These are phyloP conservation scores for Ostrea denselamellosa DNA, from an alignment of 1,140 invertebrate species.

Conservation along the genomic window DNA sequence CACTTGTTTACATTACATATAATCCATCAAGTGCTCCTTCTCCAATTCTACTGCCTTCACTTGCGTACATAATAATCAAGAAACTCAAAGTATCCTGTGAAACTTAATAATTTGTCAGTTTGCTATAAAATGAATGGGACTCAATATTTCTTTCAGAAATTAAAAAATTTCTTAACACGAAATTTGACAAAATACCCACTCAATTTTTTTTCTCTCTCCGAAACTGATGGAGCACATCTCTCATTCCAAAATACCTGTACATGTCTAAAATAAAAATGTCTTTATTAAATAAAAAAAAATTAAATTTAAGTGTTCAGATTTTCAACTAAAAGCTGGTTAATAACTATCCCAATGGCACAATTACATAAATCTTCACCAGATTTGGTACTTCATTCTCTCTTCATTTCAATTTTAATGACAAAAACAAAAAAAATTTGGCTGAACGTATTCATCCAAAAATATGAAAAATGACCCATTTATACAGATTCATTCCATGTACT, in stretches of 20 bases:
- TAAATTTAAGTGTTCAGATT: neutral
- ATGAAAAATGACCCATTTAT: neutral
- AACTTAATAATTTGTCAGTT: neutral
- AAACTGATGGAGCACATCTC: neutral
- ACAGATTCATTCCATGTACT: neutral
- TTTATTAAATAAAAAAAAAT: neutral
- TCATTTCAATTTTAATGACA: too few species aligned
- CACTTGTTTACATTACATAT: neutral
- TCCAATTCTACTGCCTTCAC: neutral
- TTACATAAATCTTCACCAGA: neutral
- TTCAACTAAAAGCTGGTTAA: neutral
- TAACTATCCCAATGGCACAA: slow-evolving; percentile 12
- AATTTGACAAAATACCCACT: neutral
- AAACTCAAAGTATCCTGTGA: neutral
- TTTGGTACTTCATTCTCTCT: neutral
- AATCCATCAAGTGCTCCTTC: neutral
- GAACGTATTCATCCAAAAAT: neutral
- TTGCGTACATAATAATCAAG: neutral
- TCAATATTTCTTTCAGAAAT: neutral
- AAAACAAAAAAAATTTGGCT: too few species aligned
- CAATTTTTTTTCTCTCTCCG: neutral
- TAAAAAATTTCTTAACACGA: neutral
- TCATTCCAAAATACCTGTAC: neutral
- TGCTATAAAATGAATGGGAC: slow-evolving; percentile 10
- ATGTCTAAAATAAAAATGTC: neutral